Conservation (phyloP, 2,797 vertebrate species). For the Typhlichthys subterraneus region DNA sequence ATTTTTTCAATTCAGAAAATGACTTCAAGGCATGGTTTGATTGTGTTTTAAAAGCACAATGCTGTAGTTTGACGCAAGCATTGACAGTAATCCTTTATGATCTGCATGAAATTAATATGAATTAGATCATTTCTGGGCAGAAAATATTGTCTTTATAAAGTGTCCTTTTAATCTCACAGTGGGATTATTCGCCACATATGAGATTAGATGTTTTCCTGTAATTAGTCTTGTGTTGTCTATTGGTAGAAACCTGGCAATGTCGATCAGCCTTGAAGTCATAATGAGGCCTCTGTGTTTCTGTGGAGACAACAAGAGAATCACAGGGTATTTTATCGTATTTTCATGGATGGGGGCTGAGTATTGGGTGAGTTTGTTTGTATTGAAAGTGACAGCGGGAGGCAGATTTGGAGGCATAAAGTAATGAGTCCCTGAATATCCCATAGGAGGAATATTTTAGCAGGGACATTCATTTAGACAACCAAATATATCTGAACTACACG, state of each 20-base stretch:
- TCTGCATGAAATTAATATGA: conserved; percentile 44
- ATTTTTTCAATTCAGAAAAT: conserved; percentile 10
- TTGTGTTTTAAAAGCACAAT: conserved; percentile 6
- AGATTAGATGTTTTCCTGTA: conserved; percentile 62
- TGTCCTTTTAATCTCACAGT: conserved; percentile 41
- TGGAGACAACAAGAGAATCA: conserved; percentile 69
- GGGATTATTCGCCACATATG: conserved; percentile 58
- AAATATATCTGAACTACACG: conserved; percentile 61
- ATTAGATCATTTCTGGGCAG: conserved; percentile 5
- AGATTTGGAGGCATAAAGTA: conserved; percentile 69
- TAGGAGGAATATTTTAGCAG: conserved; percentile 70
- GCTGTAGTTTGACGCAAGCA: conserved; percentile 30
- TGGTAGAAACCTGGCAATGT: conserved; percentile 71
- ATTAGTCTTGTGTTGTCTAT: conserved; percentile 65
- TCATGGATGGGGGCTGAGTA: conserved; percentile 48
- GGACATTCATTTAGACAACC: conserved; percentile 69
- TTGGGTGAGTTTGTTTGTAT: conserved; percentile 66
- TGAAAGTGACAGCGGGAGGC: conserved; percentile 71
- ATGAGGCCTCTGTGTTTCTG: conserved; percentile 76
- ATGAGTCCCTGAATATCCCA: conserved; percentile 70
- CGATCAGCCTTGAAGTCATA: conserved; percentile 79
- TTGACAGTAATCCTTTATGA: conserved; percentile 33
- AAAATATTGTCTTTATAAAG: conserved; percentile 43
- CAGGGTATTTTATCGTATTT: conserved; percentile 71
- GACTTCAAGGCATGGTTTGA: conserved; percentile 16